Evolutionary conservation across 1,140 invertebrate species (phyloP).

Genomic region (Himalopsyche phryganea): DNA sequence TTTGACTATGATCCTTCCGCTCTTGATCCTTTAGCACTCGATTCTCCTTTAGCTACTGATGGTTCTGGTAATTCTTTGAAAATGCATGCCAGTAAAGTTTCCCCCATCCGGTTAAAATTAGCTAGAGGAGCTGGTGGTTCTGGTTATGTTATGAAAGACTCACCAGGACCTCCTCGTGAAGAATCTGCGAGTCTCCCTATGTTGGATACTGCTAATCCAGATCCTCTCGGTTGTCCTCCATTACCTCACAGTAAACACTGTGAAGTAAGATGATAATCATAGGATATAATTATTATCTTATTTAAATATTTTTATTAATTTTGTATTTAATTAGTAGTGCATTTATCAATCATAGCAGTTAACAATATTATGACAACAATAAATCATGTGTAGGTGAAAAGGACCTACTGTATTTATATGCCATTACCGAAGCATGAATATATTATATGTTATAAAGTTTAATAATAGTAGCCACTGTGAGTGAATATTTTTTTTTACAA

Average conservation of each 20-base stretch:
- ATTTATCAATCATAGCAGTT: conserved; percentile 1
- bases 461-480: too few relatives aligned
- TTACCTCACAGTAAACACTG: conserved; percentile 72
- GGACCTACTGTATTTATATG: conserved; percentile 6
- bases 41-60: conserved; percentile 44
- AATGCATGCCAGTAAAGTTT: conserved; percentile 59
- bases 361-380: not conserved
- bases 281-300: conserved; percentile 26
- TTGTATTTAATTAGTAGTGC: not conserved
- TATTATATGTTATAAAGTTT: not conserved
- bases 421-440: not conserved
- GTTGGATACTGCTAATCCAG: conserved; percentile 34
- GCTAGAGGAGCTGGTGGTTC: conserved; percentile 71
- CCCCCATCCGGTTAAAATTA: conserved; percentile 78
- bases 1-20: conserved; percentile 47
- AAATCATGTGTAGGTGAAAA: not conserved
- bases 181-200: conserved; percentile 24
- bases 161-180: conserved; percentile 37
- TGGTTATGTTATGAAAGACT: conserved; percentile 59
- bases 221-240: conserved; percentile 47
- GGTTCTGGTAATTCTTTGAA: conserved; percentile 37
- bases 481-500: too few relatives aligned
- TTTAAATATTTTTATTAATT: not conserved
- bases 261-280: conserved; percentile 79
- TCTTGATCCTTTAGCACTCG: conserved; percentile 45